phyloP scores from a whole-genome alignment of 2,113 vertebrate genomes.

The Pseudopipra pipra region DNA sequence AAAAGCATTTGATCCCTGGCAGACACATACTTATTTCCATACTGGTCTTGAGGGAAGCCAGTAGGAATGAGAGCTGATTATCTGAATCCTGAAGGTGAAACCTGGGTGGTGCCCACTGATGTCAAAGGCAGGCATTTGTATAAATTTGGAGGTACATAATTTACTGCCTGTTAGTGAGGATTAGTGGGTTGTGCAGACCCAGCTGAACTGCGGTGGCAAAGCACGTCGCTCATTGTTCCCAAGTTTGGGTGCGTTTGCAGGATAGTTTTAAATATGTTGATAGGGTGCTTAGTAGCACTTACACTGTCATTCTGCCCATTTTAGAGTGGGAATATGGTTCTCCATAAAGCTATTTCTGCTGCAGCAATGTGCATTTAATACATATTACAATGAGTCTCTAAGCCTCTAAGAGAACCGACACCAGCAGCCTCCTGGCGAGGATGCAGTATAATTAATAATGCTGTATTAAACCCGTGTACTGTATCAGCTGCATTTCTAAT shows the following conservation, averaged over 20 bases:
- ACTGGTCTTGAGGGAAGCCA: constrained; percentile 77
- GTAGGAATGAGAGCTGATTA: constrained; percentile 78
- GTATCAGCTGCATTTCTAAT: constrained; percentile 64
- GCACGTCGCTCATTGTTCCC: constrained; percentile 43
- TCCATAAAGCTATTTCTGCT: constrained; percentile 30
- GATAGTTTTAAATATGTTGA: background rate
- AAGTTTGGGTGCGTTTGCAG: background rate
- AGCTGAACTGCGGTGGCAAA: background rate
- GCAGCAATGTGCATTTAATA: constrained; percentile 47
- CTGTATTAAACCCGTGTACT: constrained; percentile 57
- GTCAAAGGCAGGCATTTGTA: constrained; percentile 75
- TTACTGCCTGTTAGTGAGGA: constrained; percentile 73
- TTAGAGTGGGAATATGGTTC: background rate
- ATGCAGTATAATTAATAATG: constrained; percentile 64
- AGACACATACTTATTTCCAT: constrained; percentile 85
- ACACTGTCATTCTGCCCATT: background rate
- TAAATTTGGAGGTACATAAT: constrained; percentile 73
- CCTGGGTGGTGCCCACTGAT: constrained; percentile 73
- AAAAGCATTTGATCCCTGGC: constrained; percentile 85
- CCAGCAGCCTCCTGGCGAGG: constrained; percentile 17
- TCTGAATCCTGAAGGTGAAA: constrained; percentile 82
- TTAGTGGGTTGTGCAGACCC: constrained; percentile 36
- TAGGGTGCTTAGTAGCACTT: background rate
- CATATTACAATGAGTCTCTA: constrained; percentile 38
- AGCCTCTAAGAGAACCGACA: constrained; percentile 14